Percentiles rank a stretch among this genome's conserved stretches.
These are phyloP conservation scores for Rhamnusium bicolor DNA, from an alignment of 2,888 invertebrate species.

Conservation along the genomic window DNA sequence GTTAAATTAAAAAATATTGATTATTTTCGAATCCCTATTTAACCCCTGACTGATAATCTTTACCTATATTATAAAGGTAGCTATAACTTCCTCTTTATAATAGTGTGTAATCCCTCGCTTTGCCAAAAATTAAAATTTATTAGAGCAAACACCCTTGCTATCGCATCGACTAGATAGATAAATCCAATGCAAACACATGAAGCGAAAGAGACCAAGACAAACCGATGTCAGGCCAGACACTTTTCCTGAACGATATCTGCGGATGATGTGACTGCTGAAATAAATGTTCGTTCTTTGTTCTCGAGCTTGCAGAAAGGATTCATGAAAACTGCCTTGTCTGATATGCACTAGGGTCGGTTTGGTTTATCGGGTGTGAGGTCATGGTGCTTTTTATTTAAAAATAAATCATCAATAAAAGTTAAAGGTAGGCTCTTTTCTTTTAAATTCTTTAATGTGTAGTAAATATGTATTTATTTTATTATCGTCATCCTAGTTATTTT, in stretches of 20 bases:
- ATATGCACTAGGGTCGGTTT: neutral
- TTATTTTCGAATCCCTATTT: no score
- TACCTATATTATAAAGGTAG: neutral
- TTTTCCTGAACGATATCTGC: constrained; percentile 49
- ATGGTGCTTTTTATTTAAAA: neutral
- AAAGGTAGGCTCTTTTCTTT: no score
- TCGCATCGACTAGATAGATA: constrained; percentile 37
- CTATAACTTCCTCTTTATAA: neutral
- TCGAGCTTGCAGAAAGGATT: constrained; percentile 14
- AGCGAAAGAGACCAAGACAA: constrained; percentile 52
- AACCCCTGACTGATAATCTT: no score
- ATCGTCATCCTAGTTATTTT: no score
- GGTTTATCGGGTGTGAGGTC: constrained; percentile 3
- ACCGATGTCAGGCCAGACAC: constrained; percentile 53
- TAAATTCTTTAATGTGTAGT: no score
- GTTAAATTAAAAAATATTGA: no score
- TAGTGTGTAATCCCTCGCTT: neutral
- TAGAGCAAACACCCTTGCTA: constrained; percentile 12
- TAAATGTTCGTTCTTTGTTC: constrained; percentile 54
- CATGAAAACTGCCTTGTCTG: neutral
- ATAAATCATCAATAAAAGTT: neutral
- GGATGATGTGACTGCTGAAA: constrained; percentile 53
- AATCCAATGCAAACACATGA: constrained; percentile 51
- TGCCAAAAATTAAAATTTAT: neutral
- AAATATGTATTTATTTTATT: no score